Evolutionary conservation across 2,797 vertebrate genomes (phyloP).

Genomic region (Tiaroga cobitis): DNA sequence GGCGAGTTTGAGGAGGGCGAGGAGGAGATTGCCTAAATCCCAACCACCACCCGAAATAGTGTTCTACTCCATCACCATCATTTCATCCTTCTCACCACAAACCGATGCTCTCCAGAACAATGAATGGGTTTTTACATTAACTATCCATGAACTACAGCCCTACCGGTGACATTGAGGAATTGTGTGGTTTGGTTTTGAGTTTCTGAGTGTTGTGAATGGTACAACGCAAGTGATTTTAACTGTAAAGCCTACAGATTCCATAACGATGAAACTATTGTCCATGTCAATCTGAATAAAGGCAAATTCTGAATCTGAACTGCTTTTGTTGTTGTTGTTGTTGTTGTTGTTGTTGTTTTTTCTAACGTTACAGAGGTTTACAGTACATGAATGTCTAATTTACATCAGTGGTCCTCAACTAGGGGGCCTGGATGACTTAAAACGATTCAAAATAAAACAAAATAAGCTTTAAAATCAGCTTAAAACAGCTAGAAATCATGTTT

Average conservation of each 20-base stretch:
- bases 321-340: conserved; percentile 22
- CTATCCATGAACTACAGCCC: conserved; percentile 50
- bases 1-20: conserved; percentile 87
- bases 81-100: conserved; percentile 37
- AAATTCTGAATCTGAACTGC: conserved; percentile 40
- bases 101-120: conserved; percentile 23
- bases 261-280: conserved; percentile 61
- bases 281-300: conserved; percentile 64
- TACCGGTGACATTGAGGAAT: conserved; percentile 63
- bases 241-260: conserved; percentile 69
- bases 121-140: conserved; percentile 43
- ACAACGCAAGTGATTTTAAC: conserved; percentile 66
- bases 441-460: neutral
- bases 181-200: conserved; percentile 58
- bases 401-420: neutral
- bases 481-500: neutral
- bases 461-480: neutral
- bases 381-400: neutral
- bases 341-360: conserved; percentile 25
- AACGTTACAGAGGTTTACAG: neutral
- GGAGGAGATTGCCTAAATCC: conserved; percentile 83
- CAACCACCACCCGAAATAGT: conserved; percentile 27
- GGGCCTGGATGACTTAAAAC: neutral
- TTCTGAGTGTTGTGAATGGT: conserved; percentile 70
- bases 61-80: conserved; percentile 29